Conservation (phyloP, 2,888 invertebrate genomes). For the Idaea aversata region DNA sequence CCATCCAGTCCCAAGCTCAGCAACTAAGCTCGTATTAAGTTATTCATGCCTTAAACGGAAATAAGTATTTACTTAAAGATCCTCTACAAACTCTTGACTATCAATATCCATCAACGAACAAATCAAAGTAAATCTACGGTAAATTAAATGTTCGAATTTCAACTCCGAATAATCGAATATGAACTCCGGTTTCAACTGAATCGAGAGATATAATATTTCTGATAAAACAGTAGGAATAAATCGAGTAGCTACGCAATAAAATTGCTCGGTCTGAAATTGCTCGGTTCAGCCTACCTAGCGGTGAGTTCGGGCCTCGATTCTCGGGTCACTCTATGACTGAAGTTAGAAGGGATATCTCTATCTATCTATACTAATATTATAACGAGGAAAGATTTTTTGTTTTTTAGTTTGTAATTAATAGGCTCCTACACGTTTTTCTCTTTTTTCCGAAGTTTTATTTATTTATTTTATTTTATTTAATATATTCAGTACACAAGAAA, state of each 20-base stretch:
- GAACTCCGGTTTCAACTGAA: slow-evolving; percentile 20
- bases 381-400: too few species aligned
- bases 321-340: slow-evolving; percentile 15
- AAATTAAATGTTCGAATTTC: background rate
- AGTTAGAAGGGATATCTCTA: too few species aligned
- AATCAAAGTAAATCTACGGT: background rate
- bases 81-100: background rate
- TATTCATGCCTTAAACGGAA: background rate
- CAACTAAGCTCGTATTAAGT: background rate
- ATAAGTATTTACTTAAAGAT: background rate
- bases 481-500: too few species aligned
- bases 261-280: slow-evolving; percentile 47
- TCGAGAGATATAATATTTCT: slow-evolving; percentile 34
- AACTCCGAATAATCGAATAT: slow-evolving; percentile 13
- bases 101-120: background rate
- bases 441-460: too few species aligned
- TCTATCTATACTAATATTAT: too few species aligned
- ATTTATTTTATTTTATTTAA: too few species aligned
- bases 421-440: too few species aligned
- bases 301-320: slow-evolving; percentile 18
- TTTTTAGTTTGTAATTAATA: too few species aligned
- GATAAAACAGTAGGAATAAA: slow-evolving; percentile 41
- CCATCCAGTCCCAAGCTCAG: too few species aligned
- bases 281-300: slow-evolving; percentile 45
- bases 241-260: slow-evolving; percentile 34